These are phyloP conservation scores for Pampus argenteus DNA, from an alignment of 2,797 vertebrate genomes.

Conservation along the genomic window DNA sequence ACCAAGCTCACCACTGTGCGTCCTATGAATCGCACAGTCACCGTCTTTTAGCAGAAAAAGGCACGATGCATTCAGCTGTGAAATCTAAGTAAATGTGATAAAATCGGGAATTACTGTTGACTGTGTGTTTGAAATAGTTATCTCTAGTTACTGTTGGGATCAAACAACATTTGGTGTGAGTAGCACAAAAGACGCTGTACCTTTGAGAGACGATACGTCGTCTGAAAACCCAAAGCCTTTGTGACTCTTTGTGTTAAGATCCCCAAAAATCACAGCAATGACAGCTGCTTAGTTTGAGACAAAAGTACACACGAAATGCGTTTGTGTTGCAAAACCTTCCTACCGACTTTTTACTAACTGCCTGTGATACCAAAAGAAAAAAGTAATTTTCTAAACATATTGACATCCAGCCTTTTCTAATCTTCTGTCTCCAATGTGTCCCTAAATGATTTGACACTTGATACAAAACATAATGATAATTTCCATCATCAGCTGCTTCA, in stretches of 20 bases:
- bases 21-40: neutral
- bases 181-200: neutral
- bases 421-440: too few species aligned
- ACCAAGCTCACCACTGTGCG: fast-evolving
- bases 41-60: neutral
- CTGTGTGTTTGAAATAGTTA: conserved; percentile 30
- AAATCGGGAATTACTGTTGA: conserved; percentile 33
- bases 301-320: neutral
- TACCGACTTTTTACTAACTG: too few species aligned
- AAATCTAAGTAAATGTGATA: conserved; percentile 32
- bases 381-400: too few species aligned
- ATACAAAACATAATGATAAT: neutral
- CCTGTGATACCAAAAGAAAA: too few species aligned
- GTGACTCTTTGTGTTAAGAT: neutral
- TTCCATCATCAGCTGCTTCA: neutral
- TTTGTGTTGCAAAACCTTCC: neutral
- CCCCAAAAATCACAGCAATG: neutral
- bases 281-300: neutral
- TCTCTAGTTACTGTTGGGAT: conserved; percentile 12
- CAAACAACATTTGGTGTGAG: conserved; percentile 6
- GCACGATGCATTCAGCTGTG: conserved; percentile 14
- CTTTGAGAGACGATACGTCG: neutral
- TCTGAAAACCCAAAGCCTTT: neutral
- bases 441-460: neutral
- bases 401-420: too few species aligned